These are phyloP conservation scores for Cyprinodon variegatus DNA, from an alignment of 2,113 vertebrate species.

Conservation along the genomic window DNA sequence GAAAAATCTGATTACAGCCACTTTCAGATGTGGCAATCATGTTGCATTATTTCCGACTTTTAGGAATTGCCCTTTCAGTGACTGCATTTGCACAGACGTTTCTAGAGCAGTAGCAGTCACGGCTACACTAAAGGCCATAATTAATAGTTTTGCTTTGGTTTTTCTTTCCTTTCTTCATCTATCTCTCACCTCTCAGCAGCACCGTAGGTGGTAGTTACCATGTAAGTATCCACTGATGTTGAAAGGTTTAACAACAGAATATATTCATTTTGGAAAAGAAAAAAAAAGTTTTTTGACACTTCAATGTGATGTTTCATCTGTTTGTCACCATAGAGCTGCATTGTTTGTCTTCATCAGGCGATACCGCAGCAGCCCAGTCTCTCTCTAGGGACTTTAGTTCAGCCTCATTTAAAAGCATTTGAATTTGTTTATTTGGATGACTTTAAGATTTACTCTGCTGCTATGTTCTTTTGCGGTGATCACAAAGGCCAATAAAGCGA, in stretches of 20 bases:
- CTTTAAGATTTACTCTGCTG: constrained; percentile 77
- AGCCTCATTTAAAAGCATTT: constrained; percentile 80
- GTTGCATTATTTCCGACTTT: no score
- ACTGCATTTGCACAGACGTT: no score
- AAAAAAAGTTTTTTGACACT: not conserved
- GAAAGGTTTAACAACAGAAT: not conserved
- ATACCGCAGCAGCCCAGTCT: constrained; percentile 64
- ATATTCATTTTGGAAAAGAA: not conserved
- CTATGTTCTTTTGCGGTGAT: constrained; percentile 79
- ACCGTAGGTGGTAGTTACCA: not conserved
- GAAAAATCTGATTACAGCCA: no score
- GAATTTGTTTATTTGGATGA: constrained; percentile 81
- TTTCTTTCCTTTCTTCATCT: no score
- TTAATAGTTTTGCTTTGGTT: no score
- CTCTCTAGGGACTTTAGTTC: constrained; percentile 61
- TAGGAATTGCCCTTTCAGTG: no score
- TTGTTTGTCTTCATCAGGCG: constrained; percentile 70
- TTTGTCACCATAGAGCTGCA: constrained; percentile 56
- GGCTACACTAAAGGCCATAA: no score
- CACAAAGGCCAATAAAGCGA: constrained; percentile 71
- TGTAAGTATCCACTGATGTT: not conserved
- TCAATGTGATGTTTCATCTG: constrained; percentile 12
- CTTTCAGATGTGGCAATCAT: no score
- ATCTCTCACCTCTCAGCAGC: no score
- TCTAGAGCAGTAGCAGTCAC: no score